A percentile compares a stretch with the other conserved stretches of the same genome.
Conservation (phyloP, 1,140 invertebrate genomes). For the Steinernema khuongi region DNA sequence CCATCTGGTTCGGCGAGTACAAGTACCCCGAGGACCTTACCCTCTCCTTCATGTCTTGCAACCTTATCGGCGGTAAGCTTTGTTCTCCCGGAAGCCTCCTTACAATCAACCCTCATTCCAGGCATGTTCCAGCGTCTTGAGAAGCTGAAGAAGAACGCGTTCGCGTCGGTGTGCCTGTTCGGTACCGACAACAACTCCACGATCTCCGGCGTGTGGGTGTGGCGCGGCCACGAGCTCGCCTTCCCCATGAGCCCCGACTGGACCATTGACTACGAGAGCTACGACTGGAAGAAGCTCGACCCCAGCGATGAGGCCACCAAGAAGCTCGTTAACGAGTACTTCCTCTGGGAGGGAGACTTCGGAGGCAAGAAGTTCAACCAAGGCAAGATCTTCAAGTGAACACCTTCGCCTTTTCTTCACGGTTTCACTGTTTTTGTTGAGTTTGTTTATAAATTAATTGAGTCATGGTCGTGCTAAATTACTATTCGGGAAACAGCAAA, state of each 20-base stretch:
- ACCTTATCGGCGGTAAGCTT: slow-evolving; percentile 75
- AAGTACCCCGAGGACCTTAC: slow-evolving; percentile 87
- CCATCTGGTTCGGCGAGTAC: slow-evolving; percentile 95
- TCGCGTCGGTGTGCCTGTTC: slow-evolving; percentile 86
- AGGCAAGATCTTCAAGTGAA: slow-evolving; percentile 96
- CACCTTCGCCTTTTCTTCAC: too few relatives aligned
- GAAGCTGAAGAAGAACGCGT: slow-evolving; percentile 91
- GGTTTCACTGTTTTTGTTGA: too few relatives aligned
- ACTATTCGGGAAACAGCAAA: too few relatives aligned
- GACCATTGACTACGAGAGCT: slow-evolving; percentile 90
- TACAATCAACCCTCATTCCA: slow-evolving; percentile 54
- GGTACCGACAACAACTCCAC: slow-evolving; percentile 82
- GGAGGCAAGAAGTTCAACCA: slow-evolving; percentile 87
- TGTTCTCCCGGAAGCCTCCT: background rate
- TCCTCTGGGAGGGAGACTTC: slow-evolving; percentile 83
- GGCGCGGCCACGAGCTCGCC: slow-evolving; percentile 87
- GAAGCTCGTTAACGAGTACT: slow-evolving; percentile 81
- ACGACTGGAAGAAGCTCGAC: slow-evolving; percentile 91
- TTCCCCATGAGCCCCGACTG: slow-evolving; percentile 70
- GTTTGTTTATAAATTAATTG: too few relatives aligned
- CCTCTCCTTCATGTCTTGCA: slow-evolving; percentile 90
- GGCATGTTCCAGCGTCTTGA: slow-evolving; percentile 96
- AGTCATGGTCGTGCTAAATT: too few relatives aligned
- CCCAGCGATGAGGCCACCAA: slow-evolving; percentile 75
- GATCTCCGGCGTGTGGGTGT: slow-evolving; percentile 93